Evolutionary conservation across 2,888 invertebrate genomes (phyloP), one percentile per base, ranked within the genome.

Genomic region (Drosophila prostipennis): DNA sequence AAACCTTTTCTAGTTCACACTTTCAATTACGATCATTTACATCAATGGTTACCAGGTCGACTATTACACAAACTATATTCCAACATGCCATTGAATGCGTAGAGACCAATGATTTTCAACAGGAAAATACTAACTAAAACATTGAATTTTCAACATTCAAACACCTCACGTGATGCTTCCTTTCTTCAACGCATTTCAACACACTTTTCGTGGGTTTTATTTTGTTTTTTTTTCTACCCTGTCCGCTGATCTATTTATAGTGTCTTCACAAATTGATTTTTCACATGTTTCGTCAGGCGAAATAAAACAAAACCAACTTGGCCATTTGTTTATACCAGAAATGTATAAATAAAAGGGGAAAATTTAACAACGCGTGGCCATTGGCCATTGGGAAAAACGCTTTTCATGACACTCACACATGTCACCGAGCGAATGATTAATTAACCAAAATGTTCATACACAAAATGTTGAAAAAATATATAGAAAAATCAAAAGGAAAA

Each of bases 261-360:
- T 39, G 49, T 67, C 70, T 70, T 70, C 68, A 65, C 59, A 79
- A 76, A 85, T 82, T 81, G 58, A 72, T 64, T 82, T 81, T 72
- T 77, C 74, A 69, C 72, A 79, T 82, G 80, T 81, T 81, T 85
- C 71, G 79, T 74, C 78, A 80, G 72, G 45, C 51, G 14, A 64
- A 55, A 70, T 51, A 45, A 49, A 72, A 61, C 48, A 34, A 63
- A 65, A 52, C 43, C 40, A 52, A 49, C 32, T 58, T 54, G 16
- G 70, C 43, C 59, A 64, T 70, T 79, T 86, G 86, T 79, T 85
- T 81, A 81, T 57, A 55, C 58, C 36, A 49, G 23, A 67, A 49
- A 67, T 52, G 34, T 52, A 52, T 39, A 63, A 52, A 61, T 42
- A 55, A 71, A 42, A 63, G 60, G 2, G 7, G 29, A 34, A 40